Evolutionary conservation across 1,140 invertebrate species (phyloP).

Genomic region (Drosophila jambulina): DNA sequence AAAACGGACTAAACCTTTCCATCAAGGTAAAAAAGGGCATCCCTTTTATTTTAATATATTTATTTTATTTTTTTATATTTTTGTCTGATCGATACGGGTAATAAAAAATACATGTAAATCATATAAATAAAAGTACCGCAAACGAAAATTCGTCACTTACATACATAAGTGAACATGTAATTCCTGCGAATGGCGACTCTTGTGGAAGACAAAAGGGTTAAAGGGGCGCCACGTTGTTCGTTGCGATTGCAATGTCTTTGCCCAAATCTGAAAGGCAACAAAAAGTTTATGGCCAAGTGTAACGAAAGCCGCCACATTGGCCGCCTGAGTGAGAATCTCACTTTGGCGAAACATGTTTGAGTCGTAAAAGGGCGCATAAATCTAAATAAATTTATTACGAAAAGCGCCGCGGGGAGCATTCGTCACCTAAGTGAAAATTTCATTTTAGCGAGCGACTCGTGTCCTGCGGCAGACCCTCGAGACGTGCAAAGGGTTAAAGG

Average conservation of each 20-base stretch:
- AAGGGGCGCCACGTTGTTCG: not conserved
- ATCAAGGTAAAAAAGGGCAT: no score
- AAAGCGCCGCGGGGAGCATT: slow-evolving; percentile 20
- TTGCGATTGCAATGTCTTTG: slow-evolving; percentile 10
- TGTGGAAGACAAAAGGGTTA: not conserved
- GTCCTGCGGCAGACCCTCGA: slow-evolving; percentile 18
- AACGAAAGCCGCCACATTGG: slow-evolving; percentile 18
- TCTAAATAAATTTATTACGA: slow-evolving; percentile 24
- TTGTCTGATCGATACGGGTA: not conserved
- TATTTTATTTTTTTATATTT: not conserved
- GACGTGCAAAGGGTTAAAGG: slow-evolving; percentile 35
- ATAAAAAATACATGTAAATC: not conserved
- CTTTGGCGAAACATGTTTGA: slow-evolving; percentile 20
- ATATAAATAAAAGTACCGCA: not conserved
- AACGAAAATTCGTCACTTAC: not conserved
- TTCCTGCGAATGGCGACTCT: not conserved
- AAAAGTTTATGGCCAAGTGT: slow-evolving; percentile 19
- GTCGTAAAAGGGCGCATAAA: slow-evolving; percentile 24
- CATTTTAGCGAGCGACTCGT: slow-evolving; percentile 16
- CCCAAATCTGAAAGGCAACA: slow-evolving; percentile 15
- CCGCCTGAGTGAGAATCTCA: slow-evolving; percentile 20
- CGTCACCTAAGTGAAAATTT: slow-evolving; percentile 23
- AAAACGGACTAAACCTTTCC: not conserved
- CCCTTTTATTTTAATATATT: no score
- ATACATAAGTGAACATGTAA: slow-evolving; percentile 2